Base-by-base conservation (phyloP, 1,140 invertebrate species). In the Neoseiulus cucumeris region DNA sequence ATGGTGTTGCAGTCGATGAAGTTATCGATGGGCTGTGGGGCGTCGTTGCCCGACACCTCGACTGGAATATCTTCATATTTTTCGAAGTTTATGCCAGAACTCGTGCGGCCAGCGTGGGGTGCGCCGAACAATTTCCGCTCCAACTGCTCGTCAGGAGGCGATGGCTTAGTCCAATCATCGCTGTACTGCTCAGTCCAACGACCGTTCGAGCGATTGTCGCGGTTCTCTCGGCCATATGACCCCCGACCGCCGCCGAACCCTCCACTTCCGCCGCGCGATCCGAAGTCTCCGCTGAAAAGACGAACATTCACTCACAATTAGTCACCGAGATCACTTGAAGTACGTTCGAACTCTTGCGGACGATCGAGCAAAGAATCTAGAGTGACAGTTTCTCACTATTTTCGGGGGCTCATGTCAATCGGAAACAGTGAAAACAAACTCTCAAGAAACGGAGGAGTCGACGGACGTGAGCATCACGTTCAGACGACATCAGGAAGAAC, bases 51-150 rank as follows among this genome's bases (percentile, higher is more conserved):
- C 65, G 80, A 82, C 64, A 91, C 85, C 71, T 87, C 83, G 0
- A 91, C 85, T 65, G 84, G 81, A 69, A 94, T 91, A 1, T 82
- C 76, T 66, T 91, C 83, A 72, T 89, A 92, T 69, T 89, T 87
- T 39, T 84, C 80, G 74, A 96, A 95, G 74, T 96, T 93, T 7
- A 91, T 89, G 0, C 91, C 91, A 7, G 80, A 80, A 1, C 80
- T 78, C 7, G 88, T 86, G 28, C 81, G 82, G 42, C 78, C 79
- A 70, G 89, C 90, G 6, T 91, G 79, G 68, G 87, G 82, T 0
- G 80, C 78, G 0, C 80, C 79, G 0, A 87, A 82, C 0, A 80
- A 77, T 2, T 80, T 79, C 0, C 84, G 80, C 30, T 90, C 85
- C 0, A 84, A 84, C 0, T 92, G 91, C 64, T 92, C 82, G 69